phyloP scores from a whole-genome alignment of 2,888 invertebrate species.

The Hypercompe scribonia region DNA sequence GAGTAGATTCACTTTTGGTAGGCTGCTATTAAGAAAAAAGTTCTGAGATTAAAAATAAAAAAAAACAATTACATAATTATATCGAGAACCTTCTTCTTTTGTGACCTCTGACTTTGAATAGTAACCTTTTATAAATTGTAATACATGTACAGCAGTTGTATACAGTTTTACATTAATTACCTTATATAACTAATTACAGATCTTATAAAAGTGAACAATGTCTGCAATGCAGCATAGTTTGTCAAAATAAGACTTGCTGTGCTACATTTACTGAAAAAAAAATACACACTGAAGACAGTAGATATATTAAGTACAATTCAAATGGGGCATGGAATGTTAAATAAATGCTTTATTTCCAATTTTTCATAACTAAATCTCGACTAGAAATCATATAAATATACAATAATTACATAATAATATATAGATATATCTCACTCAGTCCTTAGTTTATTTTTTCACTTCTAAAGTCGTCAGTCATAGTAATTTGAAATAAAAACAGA shows the following conservation, averaged over 20 bases:
- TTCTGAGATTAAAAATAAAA: too few species aligned
- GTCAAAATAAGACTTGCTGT: slow-evolving; percentile 1
- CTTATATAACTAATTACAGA: slow-evolving; percentile 45
- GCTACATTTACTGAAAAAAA: slow-evolving; percentile 5
- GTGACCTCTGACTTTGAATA: slow-evolving; percentile 7
- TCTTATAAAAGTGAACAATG: slow-evolving; percentile 9
- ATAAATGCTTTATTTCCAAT: slow-evolving; percentile 42
- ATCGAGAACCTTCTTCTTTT: too few species aligned
- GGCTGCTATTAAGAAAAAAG: too few species aligned
- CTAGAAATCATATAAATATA: slow-evolving; percentile 49
- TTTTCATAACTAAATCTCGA: slow-evolving; percentile 46
- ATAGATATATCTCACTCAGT: slow-evolving; percentile 35
- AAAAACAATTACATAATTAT: too few species aligned
- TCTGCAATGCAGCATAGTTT: slow-evolving; percentile 4
- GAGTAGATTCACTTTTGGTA: too few species aligned
- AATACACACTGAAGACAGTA: too few species aligned
- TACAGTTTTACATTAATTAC: slow-evolving; percentile 33
- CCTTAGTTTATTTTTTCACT: slow-evolving; percentile 16
- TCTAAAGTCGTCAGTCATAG: neutral
- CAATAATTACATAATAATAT: slow-evolving; percentile 34
- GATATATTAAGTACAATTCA: slow-evolving; percentile 24
- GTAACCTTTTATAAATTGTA: slow-evolving; percentile 27
- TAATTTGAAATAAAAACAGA: neutral
- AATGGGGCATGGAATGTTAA: slow-evolving; percentile 44
- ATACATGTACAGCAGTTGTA: slow-evolving; percentile 26